These are phyloP conservation scores for silkworm (Bombyx mori) DNA, from an alignment of 1,140 invertebrate genomes.

Conservation along the genomic window DNA sequence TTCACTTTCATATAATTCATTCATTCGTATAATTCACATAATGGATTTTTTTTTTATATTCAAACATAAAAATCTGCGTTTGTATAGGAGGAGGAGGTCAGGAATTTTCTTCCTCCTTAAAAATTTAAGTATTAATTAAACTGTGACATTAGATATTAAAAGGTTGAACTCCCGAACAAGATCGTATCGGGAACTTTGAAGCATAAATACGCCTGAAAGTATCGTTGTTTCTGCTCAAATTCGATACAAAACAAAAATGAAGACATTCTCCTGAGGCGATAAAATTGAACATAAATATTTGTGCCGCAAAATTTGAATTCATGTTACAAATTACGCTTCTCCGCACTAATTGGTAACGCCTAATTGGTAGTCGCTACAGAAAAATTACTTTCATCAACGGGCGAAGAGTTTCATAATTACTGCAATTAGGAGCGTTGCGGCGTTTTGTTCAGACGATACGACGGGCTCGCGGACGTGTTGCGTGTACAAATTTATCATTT, in stretches of 20 bases:
- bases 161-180: no score
- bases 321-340: conserved; percentile 44
- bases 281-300: conserved; percentile 18
- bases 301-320: conserved; percentile 27
- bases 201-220: no score
- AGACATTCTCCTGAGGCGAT: not conserved
- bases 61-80: not conserved
- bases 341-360: conserved; percentile 48
- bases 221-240: no score
- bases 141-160: no score
- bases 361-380: conserved; percentile 55
- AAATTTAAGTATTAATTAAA: no score
- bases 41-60: not conserved
- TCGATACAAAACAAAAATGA: not conserved
- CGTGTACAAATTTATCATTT: conserved; percentile 41
- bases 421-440: conserved; percentile 48
- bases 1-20: no score
- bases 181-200: no score
- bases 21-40: no score
- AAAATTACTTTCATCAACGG: conserved; percentile 61
- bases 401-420: conserved; percentile 63
- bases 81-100: no score
- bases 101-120: no score
- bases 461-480: conserved; percentile 34
- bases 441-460: conserved; percentile 36